Evolutionary conservation across 2,888 invertebrate genomes (phyloP).

Genomic region (Drepanosiphum platanoidis): DNA sequence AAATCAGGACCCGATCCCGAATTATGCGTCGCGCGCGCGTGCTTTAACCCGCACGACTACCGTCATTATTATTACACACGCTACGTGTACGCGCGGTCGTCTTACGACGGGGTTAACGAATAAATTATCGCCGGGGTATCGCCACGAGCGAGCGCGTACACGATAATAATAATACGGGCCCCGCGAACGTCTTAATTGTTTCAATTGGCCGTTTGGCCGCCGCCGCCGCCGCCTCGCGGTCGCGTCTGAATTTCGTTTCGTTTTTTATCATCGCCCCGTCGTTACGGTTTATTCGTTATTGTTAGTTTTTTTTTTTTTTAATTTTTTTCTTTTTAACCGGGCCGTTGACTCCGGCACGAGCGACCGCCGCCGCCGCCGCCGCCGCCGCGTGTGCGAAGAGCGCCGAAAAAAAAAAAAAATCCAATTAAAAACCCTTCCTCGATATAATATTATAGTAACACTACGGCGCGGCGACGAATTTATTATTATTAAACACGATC

Average conservation of each 20-base stretch:
- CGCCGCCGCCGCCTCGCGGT: neutral
- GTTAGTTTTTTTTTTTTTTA: too few species aligned
- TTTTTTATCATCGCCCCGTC: neutral
- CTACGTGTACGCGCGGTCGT: neutral
- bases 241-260: neutral
- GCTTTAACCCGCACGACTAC: neutral
- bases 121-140: conserved; percentile 43
- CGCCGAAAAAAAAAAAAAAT: neutral
- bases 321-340: neutral
- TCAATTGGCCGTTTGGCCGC: conserved; percentile 27
- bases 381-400: conserved; percentile 18
- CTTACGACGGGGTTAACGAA: conserved; percentile 41
- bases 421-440: conserved; percentile 32
- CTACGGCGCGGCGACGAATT: conserved; percentile 2
- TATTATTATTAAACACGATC: neutral
- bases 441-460: too few species aligned
- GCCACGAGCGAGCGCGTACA: neutral
- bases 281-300: conserved; percentile 13
- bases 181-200: conserved; percentile 55
- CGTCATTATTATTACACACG: neutral
- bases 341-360: neutral
- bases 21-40: conserved; percentile 9
- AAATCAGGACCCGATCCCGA: conserved; percentile 44
- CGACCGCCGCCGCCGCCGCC: neutral
- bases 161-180: conserved; percentile 38